phyloP scores from a whole-genome alignment of 1,140 invertebrate species.

The Drosophila bipectinata region DNA sequence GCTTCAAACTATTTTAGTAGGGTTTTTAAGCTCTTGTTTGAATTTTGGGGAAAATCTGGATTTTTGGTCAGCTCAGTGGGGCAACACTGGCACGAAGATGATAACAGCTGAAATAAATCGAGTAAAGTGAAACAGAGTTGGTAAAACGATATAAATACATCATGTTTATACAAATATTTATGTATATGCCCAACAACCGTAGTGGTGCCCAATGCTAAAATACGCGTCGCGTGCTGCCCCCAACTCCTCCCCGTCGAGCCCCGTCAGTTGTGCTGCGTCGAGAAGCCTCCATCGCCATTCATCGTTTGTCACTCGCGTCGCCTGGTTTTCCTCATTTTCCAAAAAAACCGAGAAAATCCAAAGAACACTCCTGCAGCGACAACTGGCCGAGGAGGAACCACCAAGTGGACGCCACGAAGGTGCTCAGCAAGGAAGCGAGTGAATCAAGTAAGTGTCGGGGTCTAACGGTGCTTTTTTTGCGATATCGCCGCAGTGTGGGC shows the following conservation, averaged over 20 bases:
- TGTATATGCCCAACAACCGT: too few species aligned
- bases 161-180: too few species aligned
- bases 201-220: slow-evolving; percentile 74
- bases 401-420: not conserved
- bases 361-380: not conserved
- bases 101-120: too few species aligned
- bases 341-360: slow-evolving; percentile 1
- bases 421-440: slow-evolving; percentile 12
- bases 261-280: slow-evolving; percentile 2
- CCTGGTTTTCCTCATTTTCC: slow-evolving; percentile 1
- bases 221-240: slow-evolving; percentile 60
- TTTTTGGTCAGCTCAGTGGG: not conserved
- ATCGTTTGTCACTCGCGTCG: slow-evolving; percentile 66
- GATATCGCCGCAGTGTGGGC: not conserved
- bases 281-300: slow-evolving; percentile 51
- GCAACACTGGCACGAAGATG: too few species aligned
- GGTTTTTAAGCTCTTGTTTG: not conserved
- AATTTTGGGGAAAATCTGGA: not conserved
- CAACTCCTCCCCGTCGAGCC: slow-evolving; percentile 29
- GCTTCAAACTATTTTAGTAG: too few species aligned
- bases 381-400: not conserved
- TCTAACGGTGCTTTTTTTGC: slow-evolving; percentile 22
- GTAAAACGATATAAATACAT: too few species aligned
- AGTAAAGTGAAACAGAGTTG: too few species aligned
- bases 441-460: slow-evolving; percentile 58